phyloP scores from a whole-genome alignment of 2,888 invertebrate genomes.

The Eilema depressum region DNA sequence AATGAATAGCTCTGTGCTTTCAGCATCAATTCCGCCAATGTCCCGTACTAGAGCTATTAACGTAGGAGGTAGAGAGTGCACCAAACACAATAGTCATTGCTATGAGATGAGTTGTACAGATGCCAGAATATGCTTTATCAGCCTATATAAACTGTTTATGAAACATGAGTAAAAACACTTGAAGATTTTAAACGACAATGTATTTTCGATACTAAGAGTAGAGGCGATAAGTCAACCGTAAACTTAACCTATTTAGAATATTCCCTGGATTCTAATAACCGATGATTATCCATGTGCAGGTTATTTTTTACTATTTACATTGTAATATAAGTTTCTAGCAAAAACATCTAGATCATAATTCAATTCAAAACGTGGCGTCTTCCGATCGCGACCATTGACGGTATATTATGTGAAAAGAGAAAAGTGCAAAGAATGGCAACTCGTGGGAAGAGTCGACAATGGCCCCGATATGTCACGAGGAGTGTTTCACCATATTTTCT shows the following conservation, averaged over 20 bases:
- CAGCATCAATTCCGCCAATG: too few species aligned
- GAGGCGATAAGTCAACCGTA: not conserved
- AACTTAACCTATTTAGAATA: not conserved
- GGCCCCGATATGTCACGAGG: conserved; percentile 73
- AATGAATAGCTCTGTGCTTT: too few species aligned
- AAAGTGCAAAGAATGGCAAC: conserved; percentile 81
- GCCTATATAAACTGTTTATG: too few species aligned
- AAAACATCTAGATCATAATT: conserved; percentile 59
- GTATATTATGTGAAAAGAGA: conserved; percentile 83
- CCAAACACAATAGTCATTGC: too few species aligned
- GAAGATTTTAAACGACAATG: too few species aligned
- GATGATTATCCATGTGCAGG: not conserved
- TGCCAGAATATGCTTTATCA: too few species aligned
- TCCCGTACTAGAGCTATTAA: too few species aligned
- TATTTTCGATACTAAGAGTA: too few species aligned
- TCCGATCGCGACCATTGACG: conserved; percentile 74
- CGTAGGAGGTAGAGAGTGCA: too few species aligned
- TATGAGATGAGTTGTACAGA: too few species aligned
- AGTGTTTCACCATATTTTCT: conserved; percentile 83
- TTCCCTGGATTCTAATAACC: not conserved
- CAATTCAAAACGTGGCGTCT: conserved; percentile 66
- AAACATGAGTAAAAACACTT: too few species aligned
- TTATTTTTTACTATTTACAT: conserved; percentile 20
- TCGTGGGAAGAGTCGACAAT: conserved; percentile 80
- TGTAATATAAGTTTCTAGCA: conserved; percentile 46